Conservation (phyloP, 2,888 invertebrate genomes). For the Horisme vitalbata region DNA sequence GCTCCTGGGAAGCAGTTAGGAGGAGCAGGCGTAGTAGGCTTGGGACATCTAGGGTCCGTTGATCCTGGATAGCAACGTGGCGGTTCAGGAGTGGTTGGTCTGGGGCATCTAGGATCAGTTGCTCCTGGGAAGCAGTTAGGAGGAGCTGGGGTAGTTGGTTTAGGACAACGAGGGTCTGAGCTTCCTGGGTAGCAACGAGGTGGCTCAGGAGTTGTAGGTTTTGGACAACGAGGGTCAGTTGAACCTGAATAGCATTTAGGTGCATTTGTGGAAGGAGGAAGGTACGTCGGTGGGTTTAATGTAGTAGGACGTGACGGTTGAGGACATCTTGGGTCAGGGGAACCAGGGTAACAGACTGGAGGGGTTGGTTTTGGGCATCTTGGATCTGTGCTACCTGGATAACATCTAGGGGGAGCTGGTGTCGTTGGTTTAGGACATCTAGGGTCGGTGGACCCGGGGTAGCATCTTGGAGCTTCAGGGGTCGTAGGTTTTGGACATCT, state of each 20-base stretch:
- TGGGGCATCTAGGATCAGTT: constrained; percentile 38
- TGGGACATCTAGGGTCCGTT: constrained; percentile 29
- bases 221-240: constrained; percentile 40
- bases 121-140: constrained; percentile 44
- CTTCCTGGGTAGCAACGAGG: constrained; percentile 17
- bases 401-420: constrained; percentile 28
- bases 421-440: constrained; percentile 40
- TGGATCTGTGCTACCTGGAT: constrained; percentile 30
- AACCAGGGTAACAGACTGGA: constrained; percentile 42
- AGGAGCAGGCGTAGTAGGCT: constrained; percentile 24
- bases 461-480: constrained; percentile 20
- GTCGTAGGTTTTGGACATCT: constrained; percentile 36
- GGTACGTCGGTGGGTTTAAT: constrained; percentile 35
- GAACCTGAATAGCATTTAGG: constrained; percentile 46
- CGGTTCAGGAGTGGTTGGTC: constrained; percentile 37
- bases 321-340: constrained; percentile 54
- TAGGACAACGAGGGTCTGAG: constrained; percentile 18
- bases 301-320: constrained; percentile 37
- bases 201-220: constrained; percentile 24
- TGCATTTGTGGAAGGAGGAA: constrained; percentile 37
- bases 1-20: constrained; percentile 36
- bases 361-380: constrained; percentile 40
- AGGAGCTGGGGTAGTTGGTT: constrained; percentile 33
- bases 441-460: constrained; percentile 34
- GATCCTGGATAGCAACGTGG: constrained; percentile 42